Percentiles rank a stretch among this genome's conserved stretches.
phyloP scores from a whole-genome alignment of 1,140 invertebrate species.

The Andricus grossulariae region DNA sequence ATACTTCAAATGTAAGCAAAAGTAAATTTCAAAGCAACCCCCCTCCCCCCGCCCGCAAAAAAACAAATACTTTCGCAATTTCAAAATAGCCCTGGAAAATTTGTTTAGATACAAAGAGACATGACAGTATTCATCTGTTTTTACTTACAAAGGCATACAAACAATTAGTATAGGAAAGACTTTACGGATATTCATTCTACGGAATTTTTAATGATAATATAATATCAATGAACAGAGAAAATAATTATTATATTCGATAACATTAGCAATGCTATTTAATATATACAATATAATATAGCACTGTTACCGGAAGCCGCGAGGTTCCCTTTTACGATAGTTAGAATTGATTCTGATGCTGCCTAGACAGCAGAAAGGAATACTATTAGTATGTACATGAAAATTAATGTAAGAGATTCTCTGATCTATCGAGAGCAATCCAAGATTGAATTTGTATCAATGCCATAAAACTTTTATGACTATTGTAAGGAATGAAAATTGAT shows the following conservation, averaged over 20 bases:
- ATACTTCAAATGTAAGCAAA: too few species aligned
- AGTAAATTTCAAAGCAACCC: too few species aligned
- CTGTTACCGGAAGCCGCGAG: constrained; percentile 53
- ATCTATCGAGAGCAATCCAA: constrained; percentile 41
- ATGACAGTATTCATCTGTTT: constrained; percentile 40
- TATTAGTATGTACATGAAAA: constrained; percentile 55
- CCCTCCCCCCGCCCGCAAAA: too few species aligned
- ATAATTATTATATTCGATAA: too few species aligned
- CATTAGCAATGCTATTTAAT: constrained; percentile 45
- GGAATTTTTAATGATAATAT: constrained; percentile 54
- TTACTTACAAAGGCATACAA: constrained; percentile 49
- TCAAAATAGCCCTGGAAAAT: too few species aligned
- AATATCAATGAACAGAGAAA: constrained; percentile 31
- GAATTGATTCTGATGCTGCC: constrained; percentile 47
- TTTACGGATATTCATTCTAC: constrained; percentile 49
- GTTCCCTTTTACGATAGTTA: constrained; percentile 48
- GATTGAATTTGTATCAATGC: constrained; percentile 48
- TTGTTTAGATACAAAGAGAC: too few species aligned
- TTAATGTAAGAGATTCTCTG: too few species aligned
- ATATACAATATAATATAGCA: constrained; percentile 56
- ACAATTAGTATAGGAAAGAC: constrained; percentile 52
- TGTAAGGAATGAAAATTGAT: constrained; percentile 48
- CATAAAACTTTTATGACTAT: constrained; percentile 44
- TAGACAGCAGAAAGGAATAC: constrained; percentile 60
- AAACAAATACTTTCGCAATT: too few species aligned